Conservation (phyloP, 2,888 invertebrate genomes). For the Cataglyphis altisquamis region DNA sequence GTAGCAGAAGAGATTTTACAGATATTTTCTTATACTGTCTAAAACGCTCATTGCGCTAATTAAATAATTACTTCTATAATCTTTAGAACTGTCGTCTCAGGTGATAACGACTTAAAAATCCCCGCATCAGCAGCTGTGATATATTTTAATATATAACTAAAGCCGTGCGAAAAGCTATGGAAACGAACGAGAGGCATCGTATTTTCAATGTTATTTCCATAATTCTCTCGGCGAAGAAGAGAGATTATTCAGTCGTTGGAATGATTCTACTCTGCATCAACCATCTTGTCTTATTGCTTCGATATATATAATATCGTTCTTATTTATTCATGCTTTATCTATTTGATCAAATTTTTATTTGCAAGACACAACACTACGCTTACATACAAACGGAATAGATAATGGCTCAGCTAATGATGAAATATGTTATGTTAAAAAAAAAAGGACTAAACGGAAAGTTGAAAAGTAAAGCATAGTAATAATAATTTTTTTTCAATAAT, state of each 20-base stretch:
- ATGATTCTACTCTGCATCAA: not conserved
- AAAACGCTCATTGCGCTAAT: not conserved
- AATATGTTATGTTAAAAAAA: not conserved
- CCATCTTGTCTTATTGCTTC: not conserved
- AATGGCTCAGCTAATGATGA: not conserved
- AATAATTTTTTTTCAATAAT: not conserved
- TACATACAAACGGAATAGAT: not conserved
- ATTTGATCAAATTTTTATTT: not conserved
- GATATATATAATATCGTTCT: not conserved
- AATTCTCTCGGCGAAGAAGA: not conserved
- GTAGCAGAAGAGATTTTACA: not conserved
- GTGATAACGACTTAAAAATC: constrained; percentile 3
- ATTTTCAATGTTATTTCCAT: not conserved
- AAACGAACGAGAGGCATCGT: not conserved
- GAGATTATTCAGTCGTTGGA: not conserved
- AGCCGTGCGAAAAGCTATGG: not conserved
- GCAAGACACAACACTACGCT: not conserved
- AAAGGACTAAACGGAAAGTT: not conserved
- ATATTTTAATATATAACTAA: not conserved
- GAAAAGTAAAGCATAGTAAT: not conserved
- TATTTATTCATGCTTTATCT: not conserved
- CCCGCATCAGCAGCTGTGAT: constrained; percentile 49
- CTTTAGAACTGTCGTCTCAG: not conserved
- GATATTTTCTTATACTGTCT: not conserved
- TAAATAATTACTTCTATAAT: not conserved